Percentiles rank a stretch among this genome's conserved stretches.
Conservation (phyloP, 2,888 invertebrate species). For the Synergus itoensis region DNA sequence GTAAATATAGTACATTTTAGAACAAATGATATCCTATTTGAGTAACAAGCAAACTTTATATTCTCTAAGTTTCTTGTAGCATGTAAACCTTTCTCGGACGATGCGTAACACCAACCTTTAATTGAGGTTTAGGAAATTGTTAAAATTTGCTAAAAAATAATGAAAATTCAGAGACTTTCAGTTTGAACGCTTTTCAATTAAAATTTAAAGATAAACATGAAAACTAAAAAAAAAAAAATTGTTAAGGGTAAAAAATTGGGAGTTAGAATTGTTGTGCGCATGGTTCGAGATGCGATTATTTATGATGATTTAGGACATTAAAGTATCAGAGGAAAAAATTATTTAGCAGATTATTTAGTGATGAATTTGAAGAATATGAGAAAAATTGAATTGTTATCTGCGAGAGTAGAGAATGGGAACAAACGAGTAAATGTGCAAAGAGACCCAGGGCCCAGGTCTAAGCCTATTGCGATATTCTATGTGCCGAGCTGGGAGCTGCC, state of each 20-base stretch:
- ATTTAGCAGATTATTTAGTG: constrained; percentile 43
- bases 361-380: constrained; percentile 34
- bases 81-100: constrained; percentile 25
- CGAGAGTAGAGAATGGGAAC: constrained; percentile 50
- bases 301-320: constrained; percentile 51
- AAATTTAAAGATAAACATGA: background rate
- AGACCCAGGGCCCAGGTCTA: constrained; percentile 38
- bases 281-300: constrained; percentile 53
- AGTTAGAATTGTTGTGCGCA: constrained; percentile 45
- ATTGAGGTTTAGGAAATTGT: background rate
- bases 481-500: constrained; percentile 51
- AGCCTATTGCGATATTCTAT: constrained; percentile 46
- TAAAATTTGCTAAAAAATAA: background rate
- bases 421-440: constrained; percentile 39
- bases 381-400: constrained; percentile 39
- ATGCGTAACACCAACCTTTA: constrained; percentile 25
- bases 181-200: background rate
- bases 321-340: constrained; percentile 51
- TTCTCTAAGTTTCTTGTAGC: constrained; percentile 21
- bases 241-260: background rate
- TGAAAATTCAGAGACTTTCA: background rate
- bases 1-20: constrained; percentile 41
- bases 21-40: constrained; percentile 30
- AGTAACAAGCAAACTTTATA: constrained; percentile 25
- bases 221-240: background rate